A percentile compares a stretch with the other conserved stretches of the same genome.
These are phyloP conservation scores for Hippasteria phrygiana DNA, from an alignment of 53 echinoderm and acorn worm genomes.

Conservation along the genomic window DNA sequence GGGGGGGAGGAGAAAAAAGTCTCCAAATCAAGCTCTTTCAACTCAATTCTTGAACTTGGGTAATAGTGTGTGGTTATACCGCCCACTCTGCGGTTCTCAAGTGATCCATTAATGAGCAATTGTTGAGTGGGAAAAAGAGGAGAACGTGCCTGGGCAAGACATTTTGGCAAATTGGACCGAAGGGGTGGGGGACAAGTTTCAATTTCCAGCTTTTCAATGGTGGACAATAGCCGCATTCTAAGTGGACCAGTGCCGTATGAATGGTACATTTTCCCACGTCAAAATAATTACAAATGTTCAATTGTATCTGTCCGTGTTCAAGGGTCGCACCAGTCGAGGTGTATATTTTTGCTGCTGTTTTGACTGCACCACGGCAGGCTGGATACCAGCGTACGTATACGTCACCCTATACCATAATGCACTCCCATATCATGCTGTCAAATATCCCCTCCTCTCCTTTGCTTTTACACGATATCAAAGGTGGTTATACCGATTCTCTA, in stretches of 20 bases:
- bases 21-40: background rate
- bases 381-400: too few relatives aligned
- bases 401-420: too few relatives aligned
- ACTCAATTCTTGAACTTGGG: background rate
- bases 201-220: background rate
- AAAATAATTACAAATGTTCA: background rate
- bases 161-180: background rate
- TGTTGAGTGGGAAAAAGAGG: background rate
- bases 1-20: background rate
- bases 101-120: constrained; percentile 39
- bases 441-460: too few relatives aligned
- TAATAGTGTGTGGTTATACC: constrained; percentile 5
- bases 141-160: constrained; percentile 18
- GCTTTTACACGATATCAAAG: too few relatives aligned
- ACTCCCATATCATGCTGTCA: too few relatives aligned
- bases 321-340: too few relatives aligned
- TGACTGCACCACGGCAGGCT: too few relatives aligned
- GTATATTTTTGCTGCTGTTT: too few relatives aligned
- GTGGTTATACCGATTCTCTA: too few relatives aligned
- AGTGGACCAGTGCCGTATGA: constrained; percentile 1
- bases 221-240: background rate
- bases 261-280: constrained; percentile 4
- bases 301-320: background rate
- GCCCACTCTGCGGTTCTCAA: constrained; percentile 32
- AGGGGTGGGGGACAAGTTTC: constrained; percentile 45